phyloP scores from a whole-genome alignment of 2,888 invertebrate genomes.

The Eupithecia tripunctaria region DNA sequence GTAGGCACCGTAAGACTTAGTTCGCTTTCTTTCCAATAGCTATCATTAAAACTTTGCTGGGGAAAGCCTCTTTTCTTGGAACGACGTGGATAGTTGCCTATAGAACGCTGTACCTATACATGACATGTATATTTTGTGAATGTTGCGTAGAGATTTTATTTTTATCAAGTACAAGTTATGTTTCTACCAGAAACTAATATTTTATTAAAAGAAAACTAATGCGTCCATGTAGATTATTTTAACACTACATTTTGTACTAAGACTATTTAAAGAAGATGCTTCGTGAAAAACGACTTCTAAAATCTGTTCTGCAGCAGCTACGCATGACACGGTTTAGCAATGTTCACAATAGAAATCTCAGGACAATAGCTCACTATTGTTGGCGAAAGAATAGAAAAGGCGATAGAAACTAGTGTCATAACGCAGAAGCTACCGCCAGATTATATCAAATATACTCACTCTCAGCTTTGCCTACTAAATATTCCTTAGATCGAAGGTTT shows the following conservation, averaged over 20 bases:
- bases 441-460: not conserved
- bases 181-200: not conserved
- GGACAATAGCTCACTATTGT: conserved; percentile 39
- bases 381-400: conserved; percentile 21
- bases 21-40: conserved; percentile 8
- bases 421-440: not conserved
- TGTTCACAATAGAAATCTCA: conserved; percentile 33
- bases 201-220: not conserved
- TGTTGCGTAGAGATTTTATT: not conserved
- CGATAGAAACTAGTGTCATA: conserved; percentile 19
- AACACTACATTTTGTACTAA: no score
- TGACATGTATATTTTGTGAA: not conserved
- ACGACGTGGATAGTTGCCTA: not conserved
- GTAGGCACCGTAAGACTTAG: not conserved
- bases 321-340: conserved; percentile 29
- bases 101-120: not conserved
- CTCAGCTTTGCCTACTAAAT: conserved; percentile 1
- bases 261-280: no score
- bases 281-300: not conserved
- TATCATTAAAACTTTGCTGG: conserved; percentile 8
- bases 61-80: conserved; percentile 4
- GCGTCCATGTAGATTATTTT: no score
- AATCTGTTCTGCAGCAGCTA: conserved; percentile 15
- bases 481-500: conserved; percentile 6
- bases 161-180: not conserved